Conservation (phyloP, 1,140 invertebrate species). For the Drosophila melanogaster region Release_6_plus_ISO1_MT NT_033777.3:14686001-14686500, state of each 20-base stretch:
- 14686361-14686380: slow-evolving; percentile 58
- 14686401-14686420: slow-evolving; percentile 23
- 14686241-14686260: slow-evolving; percentile 5
- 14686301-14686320: slow-evolving; percentile 28
- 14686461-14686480: slow-evolving; percentile 18
- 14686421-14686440: slow-evolving; percentile 25
- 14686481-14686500: slow-evolving; percentile 13
- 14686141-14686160: slow-evolving; percentile 20
- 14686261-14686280: too few species aligned
- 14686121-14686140: slow-evolving; percentile 32
- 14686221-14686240: slow-evolving; percentile 14
- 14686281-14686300: slow-evolving; percentile 27
- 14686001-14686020: slow-evolving; percentile 34
- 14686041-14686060: not conserved
- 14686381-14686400: slow-evolving; percentile 24
- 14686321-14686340: slow-evolving; percentile 73
- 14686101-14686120: slow-evolving; percentile 34
- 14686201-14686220: slow-evolving; percentile 15
- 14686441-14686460: slow-evolving; percentile 12
- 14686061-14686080: slow-evolving; percentile 41
- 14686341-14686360: slow-evolving; percentile 59
- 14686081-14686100: slow-evolving; percentile 29
- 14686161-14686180: slow-evolving; percentile 14
- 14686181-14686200: slow-evolving; percentile 21
- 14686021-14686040: slow-evolving; percentile 39